Percentiles rank a stretch among this genome's conserved stretches.
These are phyloP conservation scores for Emmelina monodactyla DNA, from an alignment of 2,888 invertebrate genomes.

Conservation along the genomic window DNA sequence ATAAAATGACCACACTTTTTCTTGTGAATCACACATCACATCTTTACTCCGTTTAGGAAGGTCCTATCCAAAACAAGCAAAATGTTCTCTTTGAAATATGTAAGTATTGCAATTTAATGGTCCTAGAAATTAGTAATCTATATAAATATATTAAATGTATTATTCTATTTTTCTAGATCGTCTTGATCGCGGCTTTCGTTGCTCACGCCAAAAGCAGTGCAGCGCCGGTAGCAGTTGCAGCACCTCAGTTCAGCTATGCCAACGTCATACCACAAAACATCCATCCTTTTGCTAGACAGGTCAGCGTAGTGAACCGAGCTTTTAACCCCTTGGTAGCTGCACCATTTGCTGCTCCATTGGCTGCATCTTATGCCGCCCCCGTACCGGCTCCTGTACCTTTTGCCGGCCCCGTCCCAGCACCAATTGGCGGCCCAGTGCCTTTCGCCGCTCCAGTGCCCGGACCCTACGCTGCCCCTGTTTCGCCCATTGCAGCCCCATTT, in stretches of 20 bases:
- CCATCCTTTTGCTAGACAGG: conserved; percentile 68
- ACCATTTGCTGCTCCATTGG: conserved; percentile 24
- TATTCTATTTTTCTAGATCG: conserved; percentile 54
- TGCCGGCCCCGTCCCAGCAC: conserved; percentile 22
- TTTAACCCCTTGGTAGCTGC: conserved; percentile 30
- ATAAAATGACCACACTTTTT: conserved; percentile 49
- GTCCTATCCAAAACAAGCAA: conserved; percentile 45
- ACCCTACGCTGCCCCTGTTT: conserved; percentile 14
- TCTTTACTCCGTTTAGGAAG: conserved; percentile 54
- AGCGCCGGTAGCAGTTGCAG: conserved; percentile 43
- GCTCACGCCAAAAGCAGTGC: conserved; percentile 42
- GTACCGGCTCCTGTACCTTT: conserved; percentile 21
- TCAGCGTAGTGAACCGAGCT: conserved; percentile 60
- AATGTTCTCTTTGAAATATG: conserved; percentile 61
- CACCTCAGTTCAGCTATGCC: conserved; percentile 65
- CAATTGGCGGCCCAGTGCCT: conserved; percentile 21
- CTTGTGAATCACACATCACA: conserved; percentile 40
- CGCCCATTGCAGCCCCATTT: conserved; percentile 12
- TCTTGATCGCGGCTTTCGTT: conserved; percentile 43
- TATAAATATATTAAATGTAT: too few species aligned
- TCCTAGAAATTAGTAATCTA: too few species aligned
- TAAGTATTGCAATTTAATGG: too few species aligned
- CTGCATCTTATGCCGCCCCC: conserved; percentile 19
- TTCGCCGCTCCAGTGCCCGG: conserved; percentile 17
- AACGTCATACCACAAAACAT: conserved; percentile 69